Evolutionary conservation across 2,888 invertebrate genomes (phyloP), one percentile per base, ranked within the genome.

Genomic region (Camptogramma bilineatum): DNA sequence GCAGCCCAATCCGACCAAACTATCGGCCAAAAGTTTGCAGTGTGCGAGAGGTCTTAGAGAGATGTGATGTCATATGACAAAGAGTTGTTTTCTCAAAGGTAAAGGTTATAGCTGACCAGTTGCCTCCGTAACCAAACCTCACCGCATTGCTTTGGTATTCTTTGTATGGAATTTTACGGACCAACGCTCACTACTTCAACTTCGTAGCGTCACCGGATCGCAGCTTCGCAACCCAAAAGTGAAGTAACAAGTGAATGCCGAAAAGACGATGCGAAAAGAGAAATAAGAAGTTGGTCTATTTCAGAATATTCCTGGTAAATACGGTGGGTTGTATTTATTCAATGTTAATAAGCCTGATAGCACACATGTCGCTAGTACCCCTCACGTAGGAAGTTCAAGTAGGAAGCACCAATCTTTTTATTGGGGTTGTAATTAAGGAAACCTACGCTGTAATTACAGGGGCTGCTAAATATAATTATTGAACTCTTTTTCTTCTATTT

Each of bases 391-490:
- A 91, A 90, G 87, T 89, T 86, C 91, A 91, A 90, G 87, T 89
- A 87, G 93, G 93, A 93, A 92, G 90, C 86, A 79, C 73, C 82
- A 77, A 84, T 86, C 89, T 86, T 93, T 90, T 92, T 90, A 91
- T 91, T 91, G 85, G 83, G 78, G 77, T 80, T 83, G 85, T 88
- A 90, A 92, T 92, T 92, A 92, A 88, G 86, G 87, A 91, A 91
- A 85, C 88, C 87, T 85, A 81, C 81, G 80, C 83, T 83, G 85
- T 91, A 91, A 92, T 92, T 91, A 90, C 91, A 88, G 91, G 91
- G 92, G 91, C 77, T 86, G 91, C 92, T 92, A 91, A 91, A 93
- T 90, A 91, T 93, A 92, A 91, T 92, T 88, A 91, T 91, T 85
- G 77, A 86, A 88, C 79, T 82, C 86, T 86, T 87, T 68, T 85